A percentile compares a stretch with the other conserved stretches of the same genome.
phyloP scores from a whole-genome alignment of 2,113 vertebrate genomes.

The Istiophorus platypterus region DNA sequence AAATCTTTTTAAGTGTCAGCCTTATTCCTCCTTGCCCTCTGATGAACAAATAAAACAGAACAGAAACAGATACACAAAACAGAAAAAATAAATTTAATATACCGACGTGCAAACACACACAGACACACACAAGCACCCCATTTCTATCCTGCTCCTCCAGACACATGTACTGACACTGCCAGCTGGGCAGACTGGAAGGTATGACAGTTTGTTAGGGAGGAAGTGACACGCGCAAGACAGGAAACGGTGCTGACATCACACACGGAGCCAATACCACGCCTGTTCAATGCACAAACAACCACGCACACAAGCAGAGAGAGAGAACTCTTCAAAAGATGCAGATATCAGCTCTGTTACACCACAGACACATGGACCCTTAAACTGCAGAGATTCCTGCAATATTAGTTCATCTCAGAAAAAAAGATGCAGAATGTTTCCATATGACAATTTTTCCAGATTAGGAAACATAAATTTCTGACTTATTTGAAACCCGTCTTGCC shows the following conservation, averaged over 20 bases:
- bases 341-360: slow-evolving; percentile 40
- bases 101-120: background rate
- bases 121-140: background rate
- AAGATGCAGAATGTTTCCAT: background rate
- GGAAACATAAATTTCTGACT: background rate
- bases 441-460: slow-evolving; percentile 1
- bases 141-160: slow-evolving; percentile 21
- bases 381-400: slow-evolving; percentile 26
- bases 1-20: background rate
- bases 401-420: background rate
- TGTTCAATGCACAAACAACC: background rate
- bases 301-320: background rate
- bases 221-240: slow-evolving; percentile 67
- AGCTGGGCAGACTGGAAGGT: slow-evolving; percentile 64
- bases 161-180: slow-evolving; percentile 47
- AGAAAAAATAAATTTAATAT: slow-evolving; percentile 15
- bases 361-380: slow-evolving; percentile 7
- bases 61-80: no score
- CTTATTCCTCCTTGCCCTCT: background rate
- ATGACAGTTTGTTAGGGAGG: slow-evolving; percentile 68
- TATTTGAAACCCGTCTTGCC: background rate
- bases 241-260: slow-evolving; percentile 37
- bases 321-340: slow-evolving; percentile 18
- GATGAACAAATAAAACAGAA: background rate
- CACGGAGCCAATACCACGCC: slow-evolving; percentile 36